Base-by-base conservation (phyloP, 2,888 invertebrate species). In the Cremastobaeus sp. region DNA sequence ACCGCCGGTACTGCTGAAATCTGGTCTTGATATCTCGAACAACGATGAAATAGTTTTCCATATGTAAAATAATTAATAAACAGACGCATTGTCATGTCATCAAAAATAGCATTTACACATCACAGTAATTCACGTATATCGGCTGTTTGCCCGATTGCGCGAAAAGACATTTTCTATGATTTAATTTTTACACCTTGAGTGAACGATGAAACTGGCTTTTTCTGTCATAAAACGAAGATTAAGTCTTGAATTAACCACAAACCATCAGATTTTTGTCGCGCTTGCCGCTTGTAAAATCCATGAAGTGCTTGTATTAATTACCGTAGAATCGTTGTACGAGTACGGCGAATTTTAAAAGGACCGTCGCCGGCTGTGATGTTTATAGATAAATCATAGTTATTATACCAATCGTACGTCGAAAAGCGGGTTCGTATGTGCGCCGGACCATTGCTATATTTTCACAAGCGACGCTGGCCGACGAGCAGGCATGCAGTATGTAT, bases 401-500 rank as follows among this genome's bases (percentile, higher is more conserved):
- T 73, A 68, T 54, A 57, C 39, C 73, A 74, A 74, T 74, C 73
- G 73, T 64, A 73, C 35, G 65, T 66, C 54, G 70, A 75, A 74
- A 77, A 71, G 59, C 57, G 62, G 68, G 45, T 20, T 68, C 41
- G 43, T 68, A 68, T 62, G 54, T 35, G 45, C 47, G 11, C 47
- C 21, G 65, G 70, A 55, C 59, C 66, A 72, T 76, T 71, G 72
- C 77, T 73, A 82, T 83, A 84, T 85, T 85, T 85, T 84, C 83
- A 78, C 77, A 75, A 75, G 73, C 60, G 66, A 47, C 66, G 76
- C 43, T 66, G 72, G 72, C 71, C 82, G 84, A 78, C 81, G 81
- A 79, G 81, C 82, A 78, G 78, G 79, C 86, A 87, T 88, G 79
- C 86, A 87, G 85, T 86, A 88, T 88, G 87, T 86, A 88, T 87